Conservation (phyloP, 2,113 vertebrate species). For the Xyliphius kryptos region DNA sequence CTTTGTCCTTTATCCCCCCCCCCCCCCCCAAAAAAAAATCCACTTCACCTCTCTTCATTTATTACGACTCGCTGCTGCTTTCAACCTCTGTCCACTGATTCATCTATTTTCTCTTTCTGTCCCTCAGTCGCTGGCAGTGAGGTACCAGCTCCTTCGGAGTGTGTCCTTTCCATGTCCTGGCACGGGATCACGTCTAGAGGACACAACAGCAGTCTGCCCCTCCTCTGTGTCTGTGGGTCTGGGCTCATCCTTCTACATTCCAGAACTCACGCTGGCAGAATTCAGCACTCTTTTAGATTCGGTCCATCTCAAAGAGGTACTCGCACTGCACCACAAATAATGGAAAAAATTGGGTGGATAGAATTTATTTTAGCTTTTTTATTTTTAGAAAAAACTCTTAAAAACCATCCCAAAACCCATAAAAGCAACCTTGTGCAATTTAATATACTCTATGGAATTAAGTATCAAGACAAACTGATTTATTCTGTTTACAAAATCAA, state of each 20-base stretch:
- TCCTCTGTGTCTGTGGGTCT: constrained; percentile 23
- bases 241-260: constrained; percentile 16
- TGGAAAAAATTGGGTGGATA: not conserved
- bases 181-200: constrained; percentile 38
- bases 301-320: constrained; percentile 17
- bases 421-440: no score
- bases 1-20: not conserved
- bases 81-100: constrained; percentile 17
- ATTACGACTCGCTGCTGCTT: constrained; percentile 5
- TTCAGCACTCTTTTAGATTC: constrained; percentile 7
- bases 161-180: constrained; percentile 51
- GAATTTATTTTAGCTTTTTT: no score
- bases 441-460: no score
- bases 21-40: constrained; percentile 2
- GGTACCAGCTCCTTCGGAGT: constrained; percentile 52
- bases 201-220: constrained; percentile 36
- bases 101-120: constrained; percentile 7
- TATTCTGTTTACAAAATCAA: no score
- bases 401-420: no score
- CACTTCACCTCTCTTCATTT: constrained; percentile 10
- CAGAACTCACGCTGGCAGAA: constrained; percentile 13
- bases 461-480: no score
- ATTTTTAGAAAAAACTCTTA: no score
- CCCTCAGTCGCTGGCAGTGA: constrained; percentile 48
- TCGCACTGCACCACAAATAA: not conserved